Evolutionary conservation across 2,888 invertebrate species (phyloP).

Genomic region (Lithodes maja): DNA sequence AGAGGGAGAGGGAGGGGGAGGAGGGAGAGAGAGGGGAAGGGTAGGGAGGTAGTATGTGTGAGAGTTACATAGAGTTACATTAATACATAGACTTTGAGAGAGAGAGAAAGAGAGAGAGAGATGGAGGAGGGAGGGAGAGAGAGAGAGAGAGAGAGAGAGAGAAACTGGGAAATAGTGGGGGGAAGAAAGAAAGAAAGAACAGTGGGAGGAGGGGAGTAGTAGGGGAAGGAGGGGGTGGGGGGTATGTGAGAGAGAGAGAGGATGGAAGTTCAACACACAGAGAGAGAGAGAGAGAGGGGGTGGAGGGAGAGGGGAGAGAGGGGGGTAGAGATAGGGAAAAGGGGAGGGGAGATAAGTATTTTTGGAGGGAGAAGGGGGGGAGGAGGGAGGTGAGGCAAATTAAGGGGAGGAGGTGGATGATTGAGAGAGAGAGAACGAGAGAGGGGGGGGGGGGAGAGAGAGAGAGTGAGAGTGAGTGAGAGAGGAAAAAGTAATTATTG

Average conservation of each 20-base stretch:
- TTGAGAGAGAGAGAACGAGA: neutral
- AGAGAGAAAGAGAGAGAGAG: conserved; percentile 36
- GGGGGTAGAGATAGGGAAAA: conserved; percentile 10
- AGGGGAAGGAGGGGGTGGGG: neutral
- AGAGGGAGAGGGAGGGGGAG: conserved; percentile 4
- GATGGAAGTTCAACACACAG: neutral
- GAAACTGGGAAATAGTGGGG: neutral
- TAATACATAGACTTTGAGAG: neutral
- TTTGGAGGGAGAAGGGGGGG: neutral
- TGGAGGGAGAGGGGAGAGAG: conserved; percentile 1
- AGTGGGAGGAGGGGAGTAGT: neutral
- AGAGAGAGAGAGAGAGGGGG: conserved; percentile 17
- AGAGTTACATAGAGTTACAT: neutral
- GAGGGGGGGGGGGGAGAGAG: neutral
- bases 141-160: neutral
- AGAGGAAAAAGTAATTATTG: neutral
- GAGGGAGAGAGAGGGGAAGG: neutral
- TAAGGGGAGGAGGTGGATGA: neutral
- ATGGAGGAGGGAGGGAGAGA: conserved; percentile 20
- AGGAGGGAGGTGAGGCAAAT: neutral
- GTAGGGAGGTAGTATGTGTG: conserved; percentile 28
- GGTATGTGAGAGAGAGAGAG: conserved; percentile 23
- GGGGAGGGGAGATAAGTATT: neutral
- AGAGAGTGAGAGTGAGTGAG: neutral
- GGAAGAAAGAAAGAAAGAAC: neutral